Evolutionary conservation across 2,113 vertebrate genomes (phyloP), one percentile per base, ranked within the genome.

Genomic region (Pogonocichla stellata): DNA sequence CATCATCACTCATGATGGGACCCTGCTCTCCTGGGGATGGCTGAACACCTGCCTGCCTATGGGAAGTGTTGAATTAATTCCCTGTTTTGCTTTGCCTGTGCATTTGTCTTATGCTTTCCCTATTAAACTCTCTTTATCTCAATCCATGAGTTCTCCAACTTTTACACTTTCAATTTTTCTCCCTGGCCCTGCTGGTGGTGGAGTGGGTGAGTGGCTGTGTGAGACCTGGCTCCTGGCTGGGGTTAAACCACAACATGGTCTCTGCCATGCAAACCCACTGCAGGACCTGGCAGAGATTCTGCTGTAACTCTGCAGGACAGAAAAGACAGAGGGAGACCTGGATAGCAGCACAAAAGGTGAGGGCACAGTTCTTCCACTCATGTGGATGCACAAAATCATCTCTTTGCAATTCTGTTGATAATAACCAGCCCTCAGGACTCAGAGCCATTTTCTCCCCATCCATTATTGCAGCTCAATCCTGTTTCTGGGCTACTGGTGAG

Each of bases 81-180:
- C 61, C 5, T 42, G 19, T 31, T n/a, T 85, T 40, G 42, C 19
- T 74, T 57, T 57, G 24, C 31, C 34, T 40, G 12, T 38, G 48
- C 38, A 11, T 56, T 28, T 64, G 29, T 10, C 40, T 50, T 67
- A 67, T 36, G 25, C 25, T 67, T 67, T 86, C 71, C 31, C 31
- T 43, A 4, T 26, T 60, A 36, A 58, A 58, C 22, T 43, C 25
- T 66, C 25, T 75, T 31, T 51, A 31, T 43, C 34, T 50, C 51
- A 51, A 6, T 18, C 31, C 43, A 36, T 0, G 0, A 6, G 8
- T 34, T 50, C 43, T 51, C 26, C 61, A 67, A 5, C 45, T 58
- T 75, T 36, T 43, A 43, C 62, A 11, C 14, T 58, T 75, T 33
- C 20, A 6, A 5, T 86, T 31, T 38, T 25, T 43, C 43, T 34